Evolutionary conservation across 2,888 invertebrate species (phyloP).

Genomic region (Neelides folsomi): DNA sequence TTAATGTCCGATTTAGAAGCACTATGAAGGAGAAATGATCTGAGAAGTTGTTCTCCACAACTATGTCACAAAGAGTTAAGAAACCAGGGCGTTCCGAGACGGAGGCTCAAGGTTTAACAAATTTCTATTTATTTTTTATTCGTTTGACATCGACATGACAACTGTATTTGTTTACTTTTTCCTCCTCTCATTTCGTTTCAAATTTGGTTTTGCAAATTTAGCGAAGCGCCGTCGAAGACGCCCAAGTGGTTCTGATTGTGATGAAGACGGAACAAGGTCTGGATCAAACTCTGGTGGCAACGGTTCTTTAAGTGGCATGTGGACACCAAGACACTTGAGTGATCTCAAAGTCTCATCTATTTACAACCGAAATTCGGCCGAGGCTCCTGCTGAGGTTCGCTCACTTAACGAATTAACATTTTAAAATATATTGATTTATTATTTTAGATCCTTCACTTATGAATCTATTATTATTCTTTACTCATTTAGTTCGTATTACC

Average conservation of each 20-base stretch:
- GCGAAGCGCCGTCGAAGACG: slow-evolving; percentile 60
- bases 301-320: slow-evolving; percentile 38
- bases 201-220: slow-evolving; percentile 4
- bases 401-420: background rate
- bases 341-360: slow-evolving; percentile 80
- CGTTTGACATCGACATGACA: background rate
- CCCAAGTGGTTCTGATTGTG: slow-evolving; percentile 40
- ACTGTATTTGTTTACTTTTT: background rate
- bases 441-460: background rate
- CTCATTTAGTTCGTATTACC: background rate
- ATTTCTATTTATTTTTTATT: background rate
- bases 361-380: slow-evolving; percentile 58
- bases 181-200: background rate
- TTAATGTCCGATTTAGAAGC: slow-evolving; percentile 2
- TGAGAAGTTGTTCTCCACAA: slow-evolving; percentile 9
- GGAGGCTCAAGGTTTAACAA: slow-evolving; percentile 27
- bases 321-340: slow-evolving; percentile 70
- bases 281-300: slow-evolving; percentile 46
- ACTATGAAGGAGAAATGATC: slow-evolving; percentile 11
- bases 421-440: slow-evolving; percentile 1
- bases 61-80: slow-evolving; percentile 34
- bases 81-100: slow-evolving; percentile 32
- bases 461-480: background rate
- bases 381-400: slow-evolving; percentile 62
- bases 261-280: slow-evolving; percentile 35